These are phyloP conservation scores for Amiota minor DNA, from an alignment of 2,888 invertebrate genomes.

Conservation along the genomic window DNA sequence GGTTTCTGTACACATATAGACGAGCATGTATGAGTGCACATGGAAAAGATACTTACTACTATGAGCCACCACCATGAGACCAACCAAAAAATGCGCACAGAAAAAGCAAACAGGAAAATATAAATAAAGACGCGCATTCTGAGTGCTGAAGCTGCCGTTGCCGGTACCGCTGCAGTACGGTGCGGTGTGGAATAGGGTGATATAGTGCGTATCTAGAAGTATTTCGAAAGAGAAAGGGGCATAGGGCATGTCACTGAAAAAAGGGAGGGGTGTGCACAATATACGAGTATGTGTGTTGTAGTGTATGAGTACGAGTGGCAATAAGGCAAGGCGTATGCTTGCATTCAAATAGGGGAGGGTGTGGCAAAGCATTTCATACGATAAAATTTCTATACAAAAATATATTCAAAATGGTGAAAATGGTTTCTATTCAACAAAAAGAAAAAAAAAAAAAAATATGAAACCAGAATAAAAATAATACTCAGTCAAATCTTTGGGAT, in stretches of 20 bases:
- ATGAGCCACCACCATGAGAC: constrained; percentile 26
- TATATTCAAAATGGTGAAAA: constrained; percentile 27
- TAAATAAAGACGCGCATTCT: constrained; percentile 29
- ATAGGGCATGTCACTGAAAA: not conserved
- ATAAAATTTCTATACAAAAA: not conserved
- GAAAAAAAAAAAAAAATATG: constrained; percentile 14
- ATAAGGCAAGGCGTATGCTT: not conserved
- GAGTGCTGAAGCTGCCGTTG: constrained; percentile 6
- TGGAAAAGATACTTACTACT: not conserved
- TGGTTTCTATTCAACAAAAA: constrained; percentile 16
- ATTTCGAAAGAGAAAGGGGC: too few relatives aligned
- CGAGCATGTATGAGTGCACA: not conserved
- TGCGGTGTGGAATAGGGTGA: not conserved
- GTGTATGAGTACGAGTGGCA: not conserved
- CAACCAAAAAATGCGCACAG: constrained; percentile 24
- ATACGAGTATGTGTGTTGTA: not conserved
- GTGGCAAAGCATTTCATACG: constrained; percentile 11
- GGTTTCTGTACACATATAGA: too few relatives aligned
- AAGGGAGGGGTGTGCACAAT: not conserved
- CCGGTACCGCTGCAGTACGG: not conserved
- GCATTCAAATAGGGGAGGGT: constrained; percentile 22
- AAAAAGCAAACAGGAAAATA: constrained; percentile 31
- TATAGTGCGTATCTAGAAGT: too few relatives aligned
- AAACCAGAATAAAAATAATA: not conserved
- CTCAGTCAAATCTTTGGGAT: constrained; percentile 12